Percentiles rank a stretch among this genome's conserved stretches.
Conservation (phyloP, 2,797 vertebrate species). For the Platyrinchus mystaceus region DNA sequence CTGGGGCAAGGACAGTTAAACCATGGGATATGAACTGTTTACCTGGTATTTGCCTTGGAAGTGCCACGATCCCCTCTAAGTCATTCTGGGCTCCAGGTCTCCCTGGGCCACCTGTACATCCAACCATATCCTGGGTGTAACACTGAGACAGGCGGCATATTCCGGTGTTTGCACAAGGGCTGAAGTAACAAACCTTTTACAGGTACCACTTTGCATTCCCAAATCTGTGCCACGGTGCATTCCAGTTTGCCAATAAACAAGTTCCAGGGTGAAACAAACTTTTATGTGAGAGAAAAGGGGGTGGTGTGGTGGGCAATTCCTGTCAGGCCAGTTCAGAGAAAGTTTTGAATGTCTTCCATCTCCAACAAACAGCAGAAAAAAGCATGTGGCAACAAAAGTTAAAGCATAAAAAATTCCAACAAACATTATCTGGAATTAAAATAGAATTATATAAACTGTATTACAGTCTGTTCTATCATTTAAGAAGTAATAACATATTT, state of each 20-base stretch:
- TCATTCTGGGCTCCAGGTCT: background rate
- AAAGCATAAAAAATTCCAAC: background rate
- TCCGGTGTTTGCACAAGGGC: background rate
- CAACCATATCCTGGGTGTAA: background rate
- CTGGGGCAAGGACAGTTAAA: background rate
- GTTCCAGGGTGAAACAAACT: background rate
- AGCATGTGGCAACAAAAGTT: background rate
- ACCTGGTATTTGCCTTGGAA: background rate
- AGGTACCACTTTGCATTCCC: rapidly evolving
- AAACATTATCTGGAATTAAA: background rate
- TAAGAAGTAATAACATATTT: slow-evolving; percentile 17
- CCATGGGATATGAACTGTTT: background rate
- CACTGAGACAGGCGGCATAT: rapidly evolving
- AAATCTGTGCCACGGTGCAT: rapidly evolving
- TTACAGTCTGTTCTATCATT: background rate
- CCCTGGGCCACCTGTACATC: background rate
- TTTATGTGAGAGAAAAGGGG: background rate
- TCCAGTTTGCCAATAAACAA: background rate
- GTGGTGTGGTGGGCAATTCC: background rate
- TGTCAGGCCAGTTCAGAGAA: background rate
- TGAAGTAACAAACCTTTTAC: background rate
- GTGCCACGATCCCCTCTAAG: background rate
- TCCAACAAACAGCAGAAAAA: background rate
- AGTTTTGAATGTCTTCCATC: background rate
- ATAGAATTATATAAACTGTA: slow-evolving; percentile 18